phyloP scores from a whole-genome alignment of 2,797 vertebrate species.

The Dromococcyx pavoninus region DNA sequence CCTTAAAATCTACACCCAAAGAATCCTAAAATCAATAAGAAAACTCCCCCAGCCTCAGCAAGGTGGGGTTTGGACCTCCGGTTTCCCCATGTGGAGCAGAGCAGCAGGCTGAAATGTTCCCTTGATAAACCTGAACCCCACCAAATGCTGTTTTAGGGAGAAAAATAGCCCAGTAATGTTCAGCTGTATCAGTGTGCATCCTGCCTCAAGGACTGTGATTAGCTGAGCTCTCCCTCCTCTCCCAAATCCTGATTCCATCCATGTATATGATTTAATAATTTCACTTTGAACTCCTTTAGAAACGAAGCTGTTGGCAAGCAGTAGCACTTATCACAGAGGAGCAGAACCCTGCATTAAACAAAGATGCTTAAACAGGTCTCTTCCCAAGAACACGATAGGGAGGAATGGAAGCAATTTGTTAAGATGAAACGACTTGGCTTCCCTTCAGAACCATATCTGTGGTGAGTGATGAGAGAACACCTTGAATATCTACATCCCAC shows the following conservation, averaged over 20 bases:
- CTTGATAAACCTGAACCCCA: neutral
- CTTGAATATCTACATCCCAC: neutral
- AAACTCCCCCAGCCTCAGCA: neutral
- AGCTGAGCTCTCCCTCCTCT: neutral
- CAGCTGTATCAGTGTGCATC: neutral
- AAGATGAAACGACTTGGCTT: neutral
- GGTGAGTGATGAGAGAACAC: neutral
- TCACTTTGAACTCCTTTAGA: conserved; percentile 22
- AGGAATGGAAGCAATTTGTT: neutral
- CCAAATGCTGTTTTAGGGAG: neutral
- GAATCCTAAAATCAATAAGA: neutral
- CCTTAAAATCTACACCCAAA: neutral
- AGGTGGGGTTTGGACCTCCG: neutral
- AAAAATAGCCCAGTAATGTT: neutral
- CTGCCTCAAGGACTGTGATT: neutral
- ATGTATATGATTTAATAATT: neutral
- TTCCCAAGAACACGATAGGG: neutral
- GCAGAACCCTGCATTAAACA: conserved; percentile 27
- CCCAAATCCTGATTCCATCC: neutral
- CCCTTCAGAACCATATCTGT: neutral
- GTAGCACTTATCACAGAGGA: conserved; percentile 12
- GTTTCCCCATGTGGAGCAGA: neutral
- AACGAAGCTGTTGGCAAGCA: neutral
- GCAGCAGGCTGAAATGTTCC: neutral
- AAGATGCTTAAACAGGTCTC: conserved; percentile 17